These are phyloP conservation scores for Eupithecia subumbrata DNA, from an alignment of 2,888 invertebrate genomes.

Conservation along the genomic window DNA sequence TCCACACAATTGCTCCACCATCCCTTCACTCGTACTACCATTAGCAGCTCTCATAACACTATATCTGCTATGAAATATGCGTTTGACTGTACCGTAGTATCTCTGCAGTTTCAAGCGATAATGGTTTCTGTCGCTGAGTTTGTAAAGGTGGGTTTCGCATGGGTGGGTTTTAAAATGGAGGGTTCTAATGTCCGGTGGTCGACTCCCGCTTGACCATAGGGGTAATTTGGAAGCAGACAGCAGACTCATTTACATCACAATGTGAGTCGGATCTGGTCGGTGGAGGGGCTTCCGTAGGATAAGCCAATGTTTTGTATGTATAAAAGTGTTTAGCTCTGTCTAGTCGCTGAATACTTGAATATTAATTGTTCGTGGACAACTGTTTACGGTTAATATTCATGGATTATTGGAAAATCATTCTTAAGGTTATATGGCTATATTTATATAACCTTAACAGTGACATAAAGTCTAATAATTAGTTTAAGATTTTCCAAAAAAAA, in stretches of 20 bases:
- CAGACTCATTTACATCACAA: slow-evolving; percentile 82
- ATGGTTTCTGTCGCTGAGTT: slow-evolving; percentile 47
- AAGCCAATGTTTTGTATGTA: slow-evolving; percentile 73
- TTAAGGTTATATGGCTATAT: neutral
- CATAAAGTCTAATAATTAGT: slow-evolving; percentile 9
- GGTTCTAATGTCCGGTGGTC: slow-evolving; percentile 78
- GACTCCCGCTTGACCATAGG: slow-evolving; percentile 79
- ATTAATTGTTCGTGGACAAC: slow-evolving; percentile 63
- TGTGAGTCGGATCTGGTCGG: slow-evolving; percentile 71
- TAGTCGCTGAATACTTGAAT: slow-evolving; percentile 68
- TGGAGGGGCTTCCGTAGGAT: slow-evolving; percentile 75
- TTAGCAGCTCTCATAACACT: slow-evolving; percentile 78
- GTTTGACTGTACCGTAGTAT: slow-evolving; percentile 56
- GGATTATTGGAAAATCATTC: slow-evolving; percentile 38
- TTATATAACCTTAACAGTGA: neutral
- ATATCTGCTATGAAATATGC: slow-evolving; percentile 79
- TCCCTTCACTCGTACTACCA: slow-evolving; percentile 70
- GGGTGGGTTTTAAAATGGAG: slow-evolving; percentile 73
- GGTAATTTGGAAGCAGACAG: slow-evolving; percentile 83
- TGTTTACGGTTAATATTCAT: slow-evolving; percentile 42
- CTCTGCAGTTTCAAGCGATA: slow-evolving; percentile 51
- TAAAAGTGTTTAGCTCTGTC: slow-evolving; percentile 64
- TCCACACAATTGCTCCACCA: slow-evolving; percentile 75
- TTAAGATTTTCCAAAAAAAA: slow-evolving; percentile 32
- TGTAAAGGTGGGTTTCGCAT: slow-evolving; percentile 61